Base-by-base conservation (phyloP, 2,888 invertebrate species). In the Plemyria rubiginata region DNA sequence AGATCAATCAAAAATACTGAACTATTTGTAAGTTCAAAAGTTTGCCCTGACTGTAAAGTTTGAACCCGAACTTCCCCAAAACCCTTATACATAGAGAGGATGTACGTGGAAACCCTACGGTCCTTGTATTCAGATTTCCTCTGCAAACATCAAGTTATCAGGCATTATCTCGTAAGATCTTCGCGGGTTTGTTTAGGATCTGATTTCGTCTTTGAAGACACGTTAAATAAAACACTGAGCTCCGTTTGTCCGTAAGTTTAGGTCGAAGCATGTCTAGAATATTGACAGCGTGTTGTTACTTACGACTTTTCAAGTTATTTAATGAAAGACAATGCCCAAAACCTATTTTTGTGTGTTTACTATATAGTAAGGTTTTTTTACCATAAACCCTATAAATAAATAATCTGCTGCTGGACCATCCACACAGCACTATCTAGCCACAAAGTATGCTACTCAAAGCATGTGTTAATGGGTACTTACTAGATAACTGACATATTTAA, bases 171-270 rank as follows among this genome's bases (percentile, higher is more conserved):
- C 45, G 55, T 45, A 45, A 52, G 65, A 62, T 60, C 54, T 59
- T 48, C 32, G 5, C 22, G n/a, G 62, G 66, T 69, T 60, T 67
- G 49, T 58, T 69, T 67, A 67, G 69, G 69, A 60, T 57, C 15
- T 57, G 46, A 64, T 62, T 55, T 56, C 16, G 62, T 64, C 62
- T 69, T 63, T 65, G 69, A 67, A 63, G 60, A 52, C 54, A 51
- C 49, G 62, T 60, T 68, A 64, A 50, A 60, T 66, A 65, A 61
- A 60, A 64, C 52, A 60, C 49, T 49, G n/a, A 50, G 29, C 50
- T 40, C 13, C 58, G 43, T 61, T 63, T 65, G 61, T 56, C 32
- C 40, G 46, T 50, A 36, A 29, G 51, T 50, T 60, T 43, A 54
- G 22, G 48, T 36, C 28, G 50, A 45, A 32, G 53, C 29, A 16